A percentile compares a stretch with the other conserved stretches of the same genome.
These are phyloP conservation scores for Tetranychus truncatus DNA, from an alignment of 2,888 invertebrate species.

Conservation along the genomic window DNA sequence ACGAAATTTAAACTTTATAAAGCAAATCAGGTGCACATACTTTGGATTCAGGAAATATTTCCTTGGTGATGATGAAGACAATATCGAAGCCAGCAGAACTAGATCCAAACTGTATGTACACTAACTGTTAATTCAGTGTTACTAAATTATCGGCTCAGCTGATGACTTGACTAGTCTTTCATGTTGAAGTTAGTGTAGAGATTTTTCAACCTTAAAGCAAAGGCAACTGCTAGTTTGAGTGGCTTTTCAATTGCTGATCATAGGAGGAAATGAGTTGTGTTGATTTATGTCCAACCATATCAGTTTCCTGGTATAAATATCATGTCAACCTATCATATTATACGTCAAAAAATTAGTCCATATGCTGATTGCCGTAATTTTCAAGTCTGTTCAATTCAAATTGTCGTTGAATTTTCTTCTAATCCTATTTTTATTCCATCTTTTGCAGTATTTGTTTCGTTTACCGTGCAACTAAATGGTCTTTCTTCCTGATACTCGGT, in stretches of 20 bases:
- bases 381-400: not conserved
- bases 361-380: not conserved
- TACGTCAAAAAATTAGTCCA: not conserved
- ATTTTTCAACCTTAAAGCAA: too few species aligned
- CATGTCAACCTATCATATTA: not conserved
- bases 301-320: not conserved
- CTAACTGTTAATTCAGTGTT: too few species aligned
- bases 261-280: not conserved
- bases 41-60: conserved; percentile 1
- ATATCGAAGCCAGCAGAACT: not conserved
- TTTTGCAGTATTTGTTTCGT: not conserved
- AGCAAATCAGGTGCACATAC: too few species aligned
- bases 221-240: too few species aligned
- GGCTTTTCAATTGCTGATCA: too few species aligned
- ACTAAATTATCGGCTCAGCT: not conserved
- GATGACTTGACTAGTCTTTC: too few species aligned
- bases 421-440: not conserved
- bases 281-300: not conserved
- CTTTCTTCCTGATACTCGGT: not conserved
- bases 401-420: not conserved
- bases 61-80: not conserved
- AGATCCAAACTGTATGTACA: not conserved
- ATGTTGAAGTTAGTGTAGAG: too few species aligned
- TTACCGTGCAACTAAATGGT: not conserved
- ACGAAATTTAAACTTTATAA: not conserved